A percentile compares a stretch with the other conserved stretches of the same genome.
Conservation (phyloP, 2,888 invertebrate genomes). For the Agonopterix alstromeriana region DNA sequence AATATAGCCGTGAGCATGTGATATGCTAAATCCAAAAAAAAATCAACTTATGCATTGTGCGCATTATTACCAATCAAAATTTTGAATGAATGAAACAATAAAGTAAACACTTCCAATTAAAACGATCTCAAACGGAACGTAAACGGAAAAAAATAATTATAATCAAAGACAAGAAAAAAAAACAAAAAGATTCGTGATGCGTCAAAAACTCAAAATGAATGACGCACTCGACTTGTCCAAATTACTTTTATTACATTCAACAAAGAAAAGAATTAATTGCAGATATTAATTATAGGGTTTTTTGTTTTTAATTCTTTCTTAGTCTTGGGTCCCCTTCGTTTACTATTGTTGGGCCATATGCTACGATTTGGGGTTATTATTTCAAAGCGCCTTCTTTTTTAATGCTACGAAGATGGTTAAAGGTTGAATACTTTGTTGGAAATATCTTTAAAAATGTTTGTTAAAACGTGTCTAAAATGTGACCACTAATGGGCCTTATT, state of each 20-base stretch:
- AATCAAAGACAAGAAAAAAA: conserved; percentile 27
- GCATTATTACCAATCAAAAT: no score
- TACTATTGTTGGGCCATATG: conserved; percentile 45
- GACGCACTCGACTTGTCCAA: conserved; percentile 19
- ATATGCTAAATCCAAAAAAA: no score
- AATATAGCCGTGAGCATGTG: no score
- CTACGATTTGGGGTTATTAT: conserved; percentile 8
- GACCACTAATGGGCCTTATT: no score
- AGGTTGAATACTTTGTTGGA: no score
- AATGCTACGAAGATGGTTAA: no score
- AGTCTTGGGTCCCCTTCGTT: conserved; percentile 7
- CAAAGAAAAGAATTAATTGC: conserved; percentile 64
- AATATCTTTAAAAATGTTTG: no score
- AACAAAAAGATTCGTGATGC: conserved; percentile 27
- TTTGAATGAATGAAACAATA: background rate
- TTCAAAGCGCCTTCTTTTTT: no score
- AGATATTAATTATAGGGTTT: conserved; percentile 65
- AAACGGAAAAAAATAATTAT: conserved; percentile 14
- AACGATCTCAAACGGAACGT: conserved; percentile 20
- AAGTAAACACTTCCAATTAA: conserved; percentile 18
- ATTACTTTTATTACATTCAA: conserved; percentile 28
- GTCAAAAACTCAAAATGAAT: conserved; percentile 22
- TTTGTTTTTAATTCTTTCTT: conserved; percentile 47
- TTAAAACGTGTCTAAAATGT: no score
- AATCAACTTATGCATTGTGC: no score